phyloP scores from a whole-genome alignment of 2,113 vertebrate species.

The Hemicordylus capensis region DNA sequence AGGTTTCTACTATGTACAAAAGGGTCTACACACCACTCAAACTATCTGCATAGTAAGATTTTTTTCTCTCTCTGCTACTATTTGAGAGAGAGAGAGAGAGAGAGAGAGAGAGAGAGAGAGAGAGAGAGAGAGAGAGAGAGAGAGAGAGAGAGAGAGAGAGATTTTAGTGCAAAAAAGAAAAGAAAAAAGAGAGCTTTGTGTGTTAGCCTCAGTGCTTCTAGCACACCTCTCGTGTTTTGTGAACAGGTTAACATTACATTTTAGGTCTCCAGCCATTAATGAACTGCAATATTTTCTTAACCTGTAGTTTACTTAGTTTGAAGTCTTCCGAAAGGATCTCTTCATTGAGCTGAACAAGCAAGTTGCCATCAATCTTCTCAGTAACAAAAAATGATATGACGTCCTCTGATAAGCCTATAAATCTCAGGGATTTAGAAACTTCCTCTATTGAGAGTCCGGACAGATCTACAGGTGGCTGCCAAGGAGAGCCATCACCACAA shows the following conservation, averaged over 20 bases:
- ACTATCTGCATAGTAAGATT: slow-evolving; percentile 84
- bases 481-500: slow-evolving; percentile 83
- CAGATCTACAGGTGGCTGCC: slow-evolving; percentile 91
- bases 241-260: slow-evolving; percentile 75
- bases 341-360: slow-evolving; percentile 94
- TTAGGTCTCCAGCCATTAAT: slow-evolving; percentile 98
- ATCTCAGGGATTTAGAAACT: slow-evolving; percentile 90
- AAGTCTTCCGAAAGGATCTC: slow-evolving; percentile 98
- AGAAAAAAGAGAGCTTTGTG: slow-evolving; percentile 52
- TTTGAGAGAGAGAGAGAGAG: slow-evolving; percentile 69
- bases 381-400: slow-evolving; percentile 88
- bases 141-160: slow-evolving; percentile 59
- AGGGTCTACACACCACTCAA: slow-evolving; percentile 75
- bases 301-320: slow-evolving; percentile 95
- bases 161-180: slow-evolving; percentile 80
- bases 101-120: slow-evolving; percentile 72
- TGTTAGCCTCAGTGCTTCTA: slow-evolving; percentile 62
- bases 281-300: slow-evolving; percentile 98
- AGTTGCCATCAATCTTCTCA: slow-evolving; percentile 96
- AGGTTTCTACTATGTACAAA: slow-evolving; percentile 77
- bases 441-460: slow-evolving; percentile 92
- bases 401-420: slow-evolving; percentile 94
- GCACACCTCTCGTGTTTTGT: slow-evolving; percentile 53
- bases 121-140: slow-evolving; percentile 78
- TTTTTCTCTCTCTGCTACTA: slow-evolving; percentile 77